Evolutionary conservation across 2,888 invertebrate species (phyloP).

Genomic region (Sarcophaga carnaria): DNA sequence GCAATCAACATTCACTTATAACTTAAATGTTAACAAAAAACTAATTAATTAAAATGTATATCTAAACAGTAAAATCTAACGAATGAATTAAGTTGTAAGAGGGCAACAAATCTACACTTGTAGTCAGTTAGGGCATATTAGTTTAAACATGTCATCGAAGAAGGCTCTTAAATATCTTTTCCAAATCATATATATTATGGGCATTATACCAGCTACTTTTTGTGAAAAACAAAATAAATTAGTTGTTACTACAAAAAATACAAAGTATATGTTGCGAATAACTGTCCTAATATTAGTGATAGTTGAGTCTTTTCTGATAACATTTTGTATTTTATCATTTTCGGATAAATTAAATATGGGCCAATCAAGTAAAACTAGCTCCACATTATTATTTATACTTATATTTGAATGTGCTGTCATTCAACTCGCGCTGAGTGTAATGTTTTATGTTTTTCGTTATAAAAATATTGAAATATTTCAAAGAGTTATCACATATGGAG

Average conservation of each 20-base stretch:
- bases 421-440: slow-evolving; percentile 22
- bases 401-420: slow-evolving; percentile 16
- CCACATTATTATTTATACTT: slow-evolving; percentile 16
- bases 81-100: too few relatives aligned
- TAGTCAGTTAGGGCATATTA: not conserved
- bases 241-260: slow-evolving; percentile 16
- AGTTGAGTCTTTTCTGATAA: slow-evolving; percentile 11
- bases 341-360: not conserved
- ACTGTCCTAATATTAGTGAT: slow-evolving; percentile 24
- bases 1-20: too few relatives aligned
- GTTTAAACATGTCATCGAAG: slow-evolving; percentile 33
- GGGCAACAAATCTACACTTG: too few relatives aligned
- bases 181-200: slow-evolving; percentile 30
- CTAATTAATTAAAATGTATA: too few relatives aligned
- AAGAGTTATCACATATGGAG: slow-evolving; percentile 7
- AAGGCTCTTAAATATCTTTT: slow-evolving; percentile 21
- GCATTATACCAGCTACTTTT: slow-evolving; percentile 52
- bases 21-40: too few relatives aligned
- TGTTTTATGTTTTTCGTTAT: slow-evolving; percentile 33
- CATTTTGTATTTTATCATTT: slow-evolving; percentile 21
- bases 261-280: slow-evolving; percentile 31
- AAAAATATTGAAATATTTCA: slow-evolving; percentile 28
- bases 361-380: slow-evolving; percentile 43
- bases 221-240: slow-evolving; percentile 28
- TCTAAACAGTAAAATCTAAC: too few relatives aligned